Percentiles rank a stretch among this genome's conserved stretches.
Evolutionary conservation across 2,888 invertebrate species (phyloP).

Genomic region (Plagodis pulveraria): DNA sequence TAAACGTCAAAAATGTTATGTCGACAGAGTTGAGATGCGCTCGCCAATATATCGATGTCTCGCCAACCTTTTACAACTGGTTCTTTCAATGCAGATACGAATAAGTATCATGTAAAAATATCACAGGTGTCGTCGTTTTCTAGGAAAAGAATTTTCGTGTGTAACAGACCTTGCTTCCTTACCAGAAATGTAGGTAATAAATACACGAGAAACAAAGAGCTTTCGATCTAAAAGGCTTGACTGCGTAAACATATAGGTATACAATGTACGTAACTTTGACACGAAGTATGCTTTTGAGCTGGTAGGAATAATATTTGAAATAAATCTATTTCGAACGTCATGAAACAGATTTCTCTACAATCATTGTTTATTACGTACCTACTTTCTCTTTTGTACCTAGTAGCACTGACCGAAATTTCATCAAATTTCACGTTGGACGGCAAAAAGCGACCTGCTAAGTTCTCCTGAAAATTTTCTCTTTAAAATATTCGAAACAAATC

Average conservation of each 20-base stretch:
- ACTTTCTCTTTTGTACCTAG: conserved; percentile 39
- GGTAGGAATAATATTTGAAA: conserved; percentile 20
- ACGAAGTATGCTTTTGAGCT: conserved; percentile 14
- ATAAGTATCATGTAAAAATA: conserved; percentile 16
- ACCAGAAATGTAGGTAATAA: too few relatives aligned
- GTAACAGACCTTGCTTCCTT: too few relatives aligned
- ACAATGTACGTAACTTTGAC: conserved; percentile 13
- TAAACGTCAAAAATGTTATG: conserved; percentile 76
- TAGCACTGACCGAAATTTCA: conserved; percentile 56
- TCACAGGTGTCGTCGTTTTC: conserved; percentile 3
- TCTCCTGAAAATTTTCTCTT: conserved; percentile 79
- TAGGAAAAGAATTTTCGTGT: conserved; percentile 4
- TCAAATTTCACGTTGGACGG: conserved; percentile 63
- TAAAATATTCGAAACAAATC: conserved; percentile 34
- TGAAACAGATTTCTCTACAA: conserved; percentile 31
- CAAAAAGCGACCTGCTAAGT: conserved; percentile 57
- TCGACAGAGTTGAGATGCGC: conserved; percentile 51
- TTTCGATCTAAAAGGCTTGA: not conserved
- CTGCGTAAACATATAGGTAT: not conserved
- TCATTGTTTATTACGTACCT: conserved; percentile 36
- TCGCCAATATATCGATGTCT: conserved; percentile 44
- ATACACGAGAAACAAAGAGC: not conserved
- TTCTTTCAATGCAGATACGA: conserved; percentile 30
- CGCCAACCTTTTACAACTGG: conserved; percentile 25
- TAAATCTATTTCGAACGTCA: conserved; percentile 27